A percentile compares a stretch with the other conserved stretches of the same genome.
Evolutionary conservation across 2,797 vertebrate species (phyloP).

Genomic region (Trachops cirrhosus): DNA sequence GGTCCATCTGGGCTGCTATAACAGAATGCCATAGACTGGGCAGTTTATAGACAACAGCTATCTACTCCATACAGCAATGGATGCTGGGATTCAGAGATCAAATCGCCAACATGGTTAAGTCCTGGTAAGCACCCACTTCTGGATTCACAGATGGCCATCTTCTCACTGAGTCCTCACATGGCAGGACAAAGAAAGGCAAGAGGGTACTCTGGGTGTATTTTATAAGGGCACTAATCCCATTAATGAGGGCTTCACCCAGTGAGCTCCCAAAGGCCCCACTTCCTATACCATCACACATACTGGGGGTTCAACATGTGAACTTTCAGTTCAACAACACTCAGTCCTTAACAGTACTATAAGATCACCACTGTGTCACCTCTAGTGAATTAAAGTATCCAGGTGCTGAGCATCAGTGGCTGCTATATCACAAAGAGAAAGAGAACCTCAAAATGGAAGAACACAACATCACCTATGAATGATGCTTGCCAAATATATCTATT

Average conservation of each 20-base stretch:
- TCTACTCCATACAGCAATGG: neutral
- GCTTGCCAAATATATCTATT: neutral
- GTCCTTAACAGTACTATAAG: neutral
- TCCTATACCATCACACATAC: neutral
- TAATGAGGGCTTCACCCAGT: neutral
- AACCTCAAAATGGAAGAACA: neutral
- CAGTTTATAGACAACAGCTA: neutral
- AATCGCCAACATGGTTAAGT: neutral
- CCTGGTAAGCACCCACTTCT: neutral
- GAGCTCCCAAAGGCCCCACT: neutral
- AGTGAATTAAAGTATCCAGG: neutral
- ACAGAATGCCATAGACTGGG: neutral
- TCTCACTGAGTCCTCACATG: neutral
- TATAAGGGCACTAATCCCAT: neutral
- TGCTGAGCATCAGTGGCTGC: neutral
- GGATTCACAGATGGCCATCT: neutral
- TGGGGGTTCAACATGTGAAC: neutral
- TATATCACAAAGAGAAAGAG: neutral
- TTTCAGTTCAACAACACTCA: neutral
- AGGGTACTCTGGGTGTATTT: neutral
- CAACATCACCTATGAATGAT: neutral
- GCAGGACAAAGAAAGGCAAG: neutral
- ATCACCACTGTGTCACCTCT: neutral
- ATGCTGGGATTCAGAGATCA: neutral
- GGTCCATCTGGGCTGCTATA: neutral